phyloP scores from a whole-genome alignment of 2,888 invertebrate species.

The Cataglyphis albicans region DNA sequence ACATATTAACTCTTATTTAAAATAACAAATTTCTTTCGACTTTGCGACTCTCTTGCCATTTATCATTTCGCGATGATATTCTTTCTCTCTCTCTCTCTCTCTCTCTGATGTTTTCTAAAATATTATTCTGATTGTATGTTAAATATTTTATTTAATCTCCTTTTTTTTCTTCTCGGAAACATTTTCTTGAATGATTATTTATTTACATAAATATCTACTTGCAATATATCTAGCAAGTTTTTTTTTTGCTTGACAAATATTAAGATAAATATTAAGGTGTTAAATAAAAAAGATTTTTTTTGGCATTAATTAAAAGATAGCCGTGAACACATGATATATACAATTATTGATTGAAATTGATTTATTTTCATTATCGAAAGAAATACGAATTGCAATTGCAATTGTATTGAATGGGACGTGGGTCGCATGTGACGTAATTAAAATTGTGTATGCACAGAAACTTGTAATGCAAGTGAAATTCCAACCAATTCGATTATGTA shows the following conservation, averaged over 20 bases:
- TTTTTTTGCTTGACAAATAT: background rate
- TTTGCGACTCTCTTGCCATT: background rate
- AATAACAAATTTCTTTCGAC: conserved; percentile 10
- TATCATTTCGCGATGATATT: background rate
- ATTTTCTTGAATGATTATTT: background rate
- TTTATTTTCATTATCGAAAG: conserved; percentile 4
- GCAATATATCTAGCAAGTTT: background rate
- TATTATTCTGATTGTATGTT: background rate
- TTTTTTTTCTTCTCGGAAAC: background rate
- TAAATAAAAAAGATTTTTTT: background rate
- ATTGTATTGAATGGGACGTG: conserved; percentile 23
- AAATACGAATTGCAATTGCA: conserved; percentile 4
- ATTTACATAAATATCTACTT: background rate
- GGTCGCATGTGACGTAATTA: conserved; percentile 69
- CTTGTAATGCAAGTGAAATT: conserved; percentile 60
- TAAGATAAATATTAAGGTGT: background rate
- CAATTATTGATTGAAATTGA: conserved; percentile 10
- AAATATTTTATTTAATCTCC: background rate
- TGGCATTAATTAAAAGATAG: background rate
- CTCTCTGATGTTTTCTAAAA: background rate
- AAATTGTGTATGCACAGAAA: conserved; percentile 64
- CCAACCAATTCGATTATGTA: conserved; percentile 48
- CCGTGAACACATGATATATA: background rate
- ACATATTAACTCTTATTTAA: conserved; percentile 11
- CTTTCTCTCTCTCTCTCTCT: no score